These are phyloP conservation scores for Myripristis murdjan DNA, from an alignment of 2,797 vertebrate species.

Conservation along the genomic window DNA sequence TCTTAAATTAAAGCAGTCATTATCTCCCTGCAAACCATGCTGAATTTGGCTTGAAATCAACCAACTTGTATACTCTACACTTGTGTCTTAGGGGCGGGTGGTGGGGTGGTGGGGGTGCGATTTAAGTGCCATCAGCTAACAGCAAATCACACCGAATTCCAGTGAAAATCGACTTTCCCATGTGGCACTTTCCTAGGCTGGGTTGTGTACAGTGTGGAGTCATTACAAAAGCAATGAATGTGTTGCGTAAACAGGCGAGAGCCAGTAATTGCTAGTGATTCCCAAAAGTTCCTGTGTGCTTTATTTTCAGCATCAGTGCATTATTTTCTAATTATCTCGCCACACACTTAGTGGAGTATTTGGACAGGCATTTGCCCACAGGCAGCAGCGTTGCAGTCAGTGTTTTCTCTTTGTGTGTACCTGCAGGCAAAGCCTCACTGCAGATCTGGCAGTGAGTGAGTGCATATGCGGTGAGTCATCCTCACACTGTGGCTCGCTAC, in stretches of 20 bases:
- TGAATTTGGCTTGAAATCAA: background rate
- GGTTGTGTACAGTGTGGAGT: conserved; percentile 55
- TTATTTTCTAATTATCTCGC: conserved; percentile 80
- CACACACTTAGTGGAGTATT: conserved; percentile 58
- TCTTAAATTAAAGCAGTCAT: background rate
- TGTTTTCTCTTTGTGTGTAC: conserved; percentile 53
- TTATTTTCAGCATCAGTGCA: conserved; percentile 74
- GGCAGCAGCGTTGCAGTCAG: conserved; percentile 56
- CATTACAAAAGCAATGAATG: conserved; percentile 62
- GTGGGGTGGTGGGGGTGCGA: too few species aligned
- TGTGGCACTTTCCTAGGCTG: conserved; percentile 9
- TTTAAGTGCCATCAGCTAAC: background rate
- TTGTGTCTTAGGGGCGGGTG: background rate
- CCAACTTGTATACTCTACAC: background rate
- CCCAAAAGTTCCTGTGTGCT: conserved; percentile 67
- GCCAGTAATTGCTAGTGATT: conserved; percentile 72
- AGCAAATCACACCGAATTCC: background rate
- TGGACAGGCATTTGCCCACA: conserved; percentile 67
- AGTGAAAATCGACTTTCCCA: conserved; percentile 16
- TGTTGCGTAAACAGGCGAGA: conserved; percentile 57
- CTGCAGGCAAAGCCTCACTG: conserved; percentile 51
- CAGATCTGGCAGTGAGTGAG: conserved; percentile 57
- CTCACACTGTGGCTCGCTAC: conserved; percentile 49
- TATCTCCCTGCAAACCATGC: background rate
- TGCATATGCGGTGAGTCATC: conserved; percentile 71